Conservation (phyloP, 2,113 vertebrate species). For the Triplophysa siluroides region DNA sequence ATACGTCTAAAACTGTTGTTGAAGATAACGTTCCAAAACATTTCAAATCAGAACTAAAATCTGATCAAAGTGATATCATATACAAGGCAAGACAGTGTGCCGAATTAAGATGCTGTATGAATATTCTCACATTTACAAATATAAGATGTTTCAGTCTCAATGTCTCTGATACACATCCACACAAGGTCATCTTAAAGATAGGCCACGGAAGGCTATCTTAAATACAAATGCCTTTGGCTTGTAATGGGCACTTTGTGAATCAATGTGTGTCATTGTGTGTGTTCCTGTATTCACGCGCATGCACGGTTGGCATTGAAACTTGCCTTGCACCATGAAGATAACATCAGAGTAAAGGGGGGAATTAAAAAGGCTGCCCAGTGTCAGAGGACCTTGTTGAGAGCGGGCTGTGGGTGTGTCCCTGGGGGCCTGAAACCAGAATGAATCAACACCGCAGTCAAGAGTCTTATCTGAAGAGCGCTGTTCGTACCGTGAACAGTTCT, state of each 20-base stretch:
- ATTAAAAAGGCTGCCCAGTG: slow-evolving; percentile 92
- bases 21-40: too few relatives aligned
- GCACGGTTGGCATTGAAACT: slow-evolving; percentile 39
- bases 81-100: too few relatives aligned
- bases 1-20: too few relatives aligned
- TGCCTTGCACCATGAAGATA: slow-evolving; percentile 98
- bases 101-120: too few relatives aligned
- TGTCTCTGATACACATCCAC: background rate
- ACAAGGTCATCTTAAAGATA: background rate
- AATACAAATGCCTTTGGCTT: background rate
- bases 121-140: too few relatives aligned
- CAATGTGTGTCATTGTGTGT: background rate
- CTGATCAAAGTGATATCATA: too few relatives aligned
- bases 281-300: background rate
- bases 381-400: slow-evolving; percentile 77
- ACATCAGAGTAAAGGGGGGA: slow-evolving; percentile 92
- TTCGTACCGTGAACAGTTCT: slow-evolving; percentile 5
- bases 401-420: slow-evolving; percentile 72
- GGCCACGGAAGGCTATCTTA: background rate
- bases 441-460: slow-evolving; percentile 37
- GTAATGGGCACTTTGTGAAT: background rate
- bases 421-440: slow-evolving; percentile 57
- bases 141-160: background rate
- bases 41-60: too few relatives aligned
- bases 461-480: background rate